These are phyloP conservation scores for Pseudopleuronectes americanus DNA, from an alignment of 2,797 vertebrate genomes.

Conservation along the genomic window DNA sequence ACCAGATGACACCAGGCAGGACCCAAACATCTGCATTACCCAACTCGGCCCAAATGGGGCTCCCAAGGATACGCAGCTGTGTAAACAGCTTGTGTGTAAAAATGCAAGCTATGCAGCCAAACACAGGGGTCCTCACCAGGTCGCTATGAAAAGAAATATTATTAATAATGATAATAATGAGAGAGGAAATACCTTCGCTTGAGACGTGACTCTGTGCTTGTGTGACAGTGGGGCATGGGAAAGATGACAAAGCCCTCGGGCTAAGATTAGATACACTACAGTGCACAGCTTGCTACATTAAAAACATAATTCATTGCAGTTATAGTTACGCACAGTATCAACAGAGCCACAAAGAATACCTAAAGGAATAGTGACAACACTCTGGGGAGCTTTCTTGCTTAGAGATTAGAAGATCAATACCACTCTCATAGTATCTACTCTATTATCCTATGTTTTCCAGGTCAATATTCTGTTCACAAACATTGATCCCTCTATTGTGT, in stretches of 20 bases:
- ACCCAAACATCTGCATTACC: conserved; percentile 71
- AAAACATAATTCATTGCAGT: conserved; percentile 22
- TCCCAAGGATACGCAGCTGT: conserved; percentile 77
- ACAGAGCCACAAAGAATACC: neutral
- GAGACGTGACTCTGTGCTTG: conserved; percentile 59
- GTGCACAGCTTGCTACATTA: conserved; percentile 15
- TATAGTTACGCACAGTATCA: conserved; percentile 6
- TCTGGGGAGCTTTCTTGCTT: no score
- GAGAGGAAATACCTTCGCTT: conserved; percentile 68
- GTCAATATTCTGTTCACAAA: no score
- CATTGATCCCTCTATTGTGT: no score
- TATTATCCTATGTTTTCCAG: no score
- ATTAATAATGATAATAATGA: conserved; percentile 75
- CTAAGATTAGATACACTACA: conserved; percentile 42
- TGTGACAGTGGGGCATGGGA: conserved; percentile 75
- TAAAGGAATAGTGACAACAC: neutral
- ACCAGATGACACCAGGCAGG: conserved; percentile 77
- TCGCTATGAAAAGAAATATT: conserved; percentile 69
- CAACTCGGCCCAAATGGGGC: conserved; percentile 50
- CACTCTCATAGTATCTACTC: no score
- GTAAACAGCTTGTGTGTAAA: conserved; percentile 78
- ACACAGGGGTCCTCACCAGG: conserved; percentile 65
- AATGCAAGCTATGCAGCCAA: conserved; percentile 74
- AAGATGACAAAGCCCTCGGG: conserved; percentile 60
- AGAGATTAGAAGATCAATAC: no score